Percentiles rank a stretch among this genome's conserved stretches.
These are phyloP conservation scores for Cebidichthys violaceus DNA, from an alignment of 2,113 vertebrate genomes.

Conservation along the genomic window DNA sequence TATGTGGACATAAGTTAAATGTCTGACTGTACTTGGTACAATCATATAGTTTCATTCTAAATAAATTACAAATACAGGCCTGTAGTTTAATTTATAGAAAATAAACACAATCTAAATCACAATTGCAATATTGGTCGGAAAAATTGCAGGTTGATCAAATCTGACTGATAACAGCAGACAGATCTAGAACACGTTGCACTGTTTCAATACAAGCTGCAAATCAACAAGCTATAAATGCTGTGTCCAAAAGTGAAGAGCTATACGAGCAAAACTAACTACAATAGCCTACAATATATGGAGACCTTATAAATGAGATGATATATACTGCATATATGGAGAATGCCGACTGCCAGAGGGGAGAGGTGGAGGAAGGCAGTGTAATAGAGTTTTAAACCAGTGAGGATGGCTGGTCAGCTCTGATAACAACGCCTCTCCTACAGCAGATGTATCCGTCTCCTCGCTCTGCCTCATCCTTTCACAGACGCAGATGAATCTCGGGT, in stretches of 20 bases:
- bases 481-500: conserved; percentile 60
- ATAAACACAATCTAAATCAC: background rate
- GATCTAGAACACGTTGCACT: background rate
- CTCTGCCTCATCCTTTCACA: conserved; percentile 62
- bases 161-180: background rate
- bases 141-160: background rate
- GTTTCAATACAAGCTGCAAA: background rate
- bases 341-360: conserved; percentile 6
- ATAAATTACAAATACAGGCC: background rate
- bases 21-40: background rate
- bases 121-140: background rate
- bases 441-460: conserved; percentile 61
- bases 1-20: too few species aligned
- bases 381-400: conserved; percentile 62
- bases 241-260: background rate
- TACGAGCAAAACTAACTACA: conserved; percentile 9
- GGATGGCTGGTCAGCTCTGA: conserved; percentile 57
- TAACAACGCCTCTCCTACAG: conserved; percentile 50
- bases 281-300: conserved; percentile 20
- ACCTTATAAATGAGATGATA: conserved; percentile 29
- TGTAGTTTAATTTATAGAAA: background rate
- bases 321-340: conserved; percentile 15
- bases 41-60: background rate
- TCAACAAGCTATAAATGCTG: background rate
- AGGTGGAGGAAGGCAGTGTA: conserved; percentile 36